These are phyloP conservation scores for Rhodeus uyekii DNA, from an alignment of 2,797 vertebrate species.

Conservation along the genomic window DNA sequence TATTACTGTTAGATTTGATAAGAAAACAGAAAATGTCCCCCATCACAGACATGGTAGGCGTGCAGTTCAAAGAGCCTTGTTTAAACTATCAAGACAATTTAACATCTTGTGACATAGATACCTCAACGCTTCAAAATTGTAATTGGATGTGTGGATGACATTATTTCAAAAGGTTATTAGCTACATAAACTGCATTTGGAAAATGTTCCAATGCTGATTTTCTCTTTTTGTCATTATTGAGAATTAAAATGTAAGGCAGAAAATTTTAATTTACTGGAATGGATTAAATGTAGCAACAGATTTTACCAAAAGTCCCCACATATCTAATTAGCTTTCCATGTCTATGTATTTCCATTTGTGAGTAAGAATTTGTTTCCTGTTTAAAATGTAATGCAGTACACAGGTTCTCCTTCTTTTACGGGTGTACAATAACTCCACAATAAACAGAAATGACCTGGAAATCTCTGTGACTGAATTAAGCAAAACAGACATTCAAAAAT, in stretches of 20 bases:
- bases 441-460: not conserved
- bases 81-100: not conserved
- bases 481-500: not conserved
- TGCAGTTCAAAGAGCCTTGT: conserved; percentile 11
- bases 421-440: not conserved
- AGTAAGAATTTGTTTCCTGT: not conserved
- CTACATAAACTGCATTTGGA: not conserved
- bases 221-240: not conserved
- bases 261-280: conserved; percentile 6
- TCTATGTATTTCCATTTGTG: conserved; percentile 22
- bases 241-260: not conserved
- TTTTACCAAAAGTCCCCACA: conserved; percentile 16
- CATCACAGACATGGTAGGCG: conserved; percentile 11
- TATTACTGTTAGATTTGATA: conserved; percentile 12
- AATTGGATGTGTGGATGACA: not conserved
- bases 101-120: not conserved
- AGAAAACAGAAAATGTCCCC: not conserved
- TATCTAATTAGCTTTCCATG: conserved; percentile 18
- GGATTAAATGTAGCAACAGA: not conserved
- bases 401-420: conserved; percentile 2
- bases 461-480: not conserved
- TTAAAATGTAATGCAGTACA: not conserved
- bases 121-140: not conserved
- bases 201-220: not conserved
- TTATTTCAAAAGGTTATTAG: not conserved